phyloP scores from a whole-genome alignment of 2,888 invertebrate genomes.

The Drosophila neotestacea region DNA sequence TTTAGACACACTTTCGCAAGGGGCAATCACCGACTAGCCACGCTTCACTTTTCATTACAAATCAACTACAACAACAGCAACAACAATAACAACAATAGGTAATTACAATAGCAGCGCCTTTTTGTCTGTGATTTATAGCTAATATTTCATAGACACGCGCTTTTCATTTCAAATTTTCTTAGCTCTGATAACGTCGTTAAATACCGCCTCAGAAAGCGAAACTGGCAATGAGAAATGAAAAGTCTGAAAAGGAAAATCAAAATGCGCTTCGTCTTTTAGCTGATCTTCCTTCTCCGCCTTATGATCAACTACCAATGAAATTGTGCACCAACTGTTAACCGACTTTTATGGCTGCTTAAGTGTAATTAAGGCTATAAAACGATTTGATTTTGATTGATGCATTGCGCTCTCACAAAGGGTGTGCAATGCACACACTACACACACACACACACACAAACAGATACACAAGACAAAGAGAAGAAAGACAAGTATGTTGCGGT shows the following conservation, averaged over 20 bases:
- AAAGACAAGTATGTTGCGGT: background rate
- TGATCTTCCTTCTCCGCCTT: constrained; percentile 10
- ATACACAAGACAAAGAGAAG: background rate
- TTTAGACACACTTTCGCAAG: constrained; percentile 76
- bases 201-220: constrained; percentile 65
- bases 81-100: constrained; percentile 9
- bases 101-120: constrained; percentile 32
- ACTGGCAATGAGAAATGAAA: constrained; percentile 47
- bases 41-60: constrained; percentile 73
- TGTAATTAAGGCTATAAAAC: constrained; percentile 74
- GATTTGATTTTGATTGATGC: constrained; percentile 73
- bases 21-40: constrained; percentile 35
- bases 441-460: background rate
- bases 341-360: constrained; percentile 74
- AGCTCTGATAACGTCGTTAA: constrained; percentile 80
- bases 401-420: constrained; percentile 41
- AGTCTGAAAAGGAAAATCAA: constrained; percentile 47
- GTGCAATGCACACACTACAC: constrained; percentile 14
- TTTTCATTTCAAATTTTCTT: constrained; percentile 48
- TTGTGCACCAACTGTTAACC: constrained; percentile 61
- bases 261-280: constrained; percentile 5
- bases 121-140: constrained; percentile 47
- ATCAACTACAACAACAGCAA: constrained; percentile 25
- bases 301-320: constrained; percentile 59
- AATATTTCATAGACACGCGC: constrained; percentile 69